phyloP scores from a whole-genome alignment of 2,888 invertebrate genomes.

The Drosophila tripunctata region DNA sequence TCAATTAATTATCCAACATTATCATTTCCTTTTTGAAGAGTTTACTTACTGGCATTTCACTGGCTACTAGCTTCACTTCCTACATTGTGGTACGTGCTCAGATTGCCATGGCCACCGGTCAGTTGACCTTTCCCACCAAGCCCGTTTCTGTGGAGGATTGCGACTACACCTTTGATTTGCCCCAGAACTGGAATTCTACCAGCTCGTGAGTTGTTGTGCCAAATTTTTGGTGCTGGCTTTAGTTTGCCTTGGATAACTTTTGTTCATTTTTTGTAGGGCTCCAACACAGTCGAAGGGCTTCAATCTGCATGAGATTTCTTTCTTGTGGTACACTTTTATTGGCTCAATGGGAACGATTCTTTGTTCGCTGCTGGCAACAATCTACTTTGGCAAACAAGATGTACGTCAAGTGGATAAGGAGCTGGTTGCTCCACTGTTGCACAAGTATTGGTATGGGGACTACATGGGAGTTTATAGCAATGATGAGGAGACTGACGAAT shows the following conservation, averaged over 20 bases:
- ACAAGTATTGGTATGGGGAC: slow-evolving; percentile 83
- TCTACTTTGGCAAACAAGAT: slow-evolving; percentile 85
- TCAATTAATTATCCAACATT: background rate
- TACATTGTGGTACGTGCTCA: slow-evolving; percentile 89
- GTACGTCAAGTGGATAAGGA: slow-evolving; percentile 86
- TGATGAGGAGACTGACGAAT: slow-evolving; percentile 27
- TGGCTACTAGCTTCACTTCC: slow-evolving; percentile 87
- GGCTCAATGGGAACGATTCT: slow-evolving; percentile 87
- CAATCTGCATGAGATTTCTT: slow-evolving; percentile 87
- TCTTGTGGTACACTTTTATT: slow-evolving; percentile 89
- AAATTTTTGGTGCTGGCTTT: background rate
- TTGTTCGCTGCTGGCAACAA: slow-evolving; percentile 86
- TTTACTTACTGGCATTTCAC: slow-evolving; percentile 87
- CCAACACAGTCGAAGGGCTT: too few relatives aligned
- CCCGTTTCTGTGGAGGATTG: slow-evolving; percentile 71
- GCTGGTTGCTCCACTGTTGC: slow-evolving; percentile 87
- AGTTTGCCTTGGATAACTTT: background rate
- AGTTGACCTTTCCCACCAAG: slow-evolving; percentile 81
- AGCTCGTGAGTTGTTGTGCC: slow-evolving; percentile 38
- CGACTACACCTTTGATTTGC: slow-evolving; percentile 52
- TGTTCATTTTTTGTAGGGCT: slow-evolving; percentile 16
- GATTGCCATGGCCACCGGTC: slow-evolving; percentile 87
- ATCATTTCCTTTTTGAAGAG: slow-evolving; percentile 84
- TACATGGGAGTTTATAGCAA: slow-evolving; percentile 52
- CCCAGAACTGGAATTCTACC: slow-evolving; percentile 44